Conservation (phyloP, 2,113 vertebrate genomes). For the Atlantisia rogersi region DNA sequence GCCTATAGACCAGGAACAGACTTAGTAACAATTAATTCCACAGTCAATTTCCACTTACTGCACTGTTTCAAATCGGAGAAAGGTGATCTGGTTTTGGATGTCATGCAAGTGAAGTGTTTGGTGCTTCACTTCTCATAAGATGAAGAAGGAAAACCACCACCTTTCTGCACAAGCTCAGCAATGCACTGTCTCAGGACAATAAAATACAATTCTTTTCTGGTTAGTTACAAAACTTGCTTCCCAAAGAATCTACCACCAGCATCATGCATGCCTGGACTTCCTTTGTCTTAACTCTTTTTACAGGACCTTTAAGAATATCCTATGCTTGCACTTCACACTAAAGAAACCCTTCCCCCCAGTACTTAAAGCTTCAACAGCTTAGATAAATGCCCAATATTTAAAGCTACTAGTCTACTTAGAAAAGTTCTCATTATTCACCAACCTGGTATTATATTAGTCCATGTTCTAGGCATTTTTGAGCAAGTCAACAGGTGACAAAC, state of each 20-base stretch:
- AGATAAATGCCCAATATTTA: background rate
- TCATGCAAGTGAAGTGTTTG: fast-evolving
- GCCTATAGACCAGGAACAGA: background rate
- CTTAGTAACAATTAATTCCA: background rate
- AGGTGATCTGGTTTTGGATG: background rate
- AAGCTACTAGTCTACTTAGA: background rate
- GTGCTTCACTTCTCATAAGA: background rate
- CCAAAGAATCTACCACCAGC: background rate
- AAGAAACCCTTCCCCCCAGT: background rate
- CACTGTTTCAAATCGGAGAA: background rate
- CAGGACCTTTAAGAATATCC: background rate
- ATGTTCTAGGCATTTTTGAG: background rate
- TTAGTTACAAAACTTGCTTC: background rate
- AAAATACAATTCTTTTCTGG: background rate
- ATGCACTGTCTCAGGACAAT: no score
- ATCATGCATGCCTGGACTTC: background rate
- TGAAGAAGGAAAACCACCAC: background rate
- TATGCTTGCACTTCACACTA: background rate
- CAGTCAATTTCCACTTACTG: background rate
- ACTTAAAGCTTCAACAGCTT: background rate
- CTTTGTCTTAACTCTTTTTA: background rate
- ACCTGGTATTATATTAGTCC: background rate
- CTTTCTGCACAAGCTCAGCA: background rate
- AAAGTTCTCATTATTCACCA: background rate
- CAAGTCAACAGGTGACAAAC: background rate